These are phyloP conservation scores for Micrasema minimum DNA, from an alignment of 1,140 invertebrate genomes.

Conservation along the genomic window DNA sequence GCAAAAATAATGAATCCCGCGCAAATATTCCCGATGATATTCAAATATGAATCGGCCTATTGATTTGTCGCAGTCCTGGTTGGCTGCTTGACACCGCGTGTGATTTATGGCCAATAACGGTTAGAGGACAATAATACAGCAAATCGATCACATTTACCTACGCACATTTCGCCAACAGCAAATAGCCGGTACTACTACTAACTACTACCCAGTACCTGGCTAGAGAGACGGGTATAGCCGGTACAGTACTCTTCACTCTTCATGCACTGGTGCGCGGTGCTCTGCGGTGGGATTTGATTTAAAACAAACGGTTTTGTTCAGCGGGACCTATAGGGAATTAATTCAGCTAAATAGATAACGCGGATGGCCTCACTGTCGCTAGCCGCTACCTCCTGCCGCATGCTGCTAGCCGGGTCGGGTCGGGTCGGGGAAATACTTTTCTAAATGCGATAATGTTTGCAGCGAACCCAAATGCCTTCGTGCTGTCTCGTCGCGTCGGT, in stretches of 20 bases:
- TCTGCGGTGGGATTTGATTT: constrained; percentile 1
- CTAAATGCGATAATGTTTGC: not conserved
- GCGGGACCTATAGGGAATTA: not conserved
- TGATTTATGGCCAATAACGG: constrained; percentile 26
- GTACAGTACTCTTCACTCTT: not conserved
- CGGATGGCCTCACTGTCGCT: not conserved
- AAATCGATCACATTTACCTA: not conserved
- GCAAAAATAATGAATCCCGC: constrained; percentile 23
- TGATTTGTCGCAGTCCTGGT: constrained; percentile 15
- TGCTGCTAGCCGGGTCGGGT: no score
- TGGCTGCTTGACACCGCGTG: not conserved
- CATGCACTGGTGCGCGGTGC: not conserved
- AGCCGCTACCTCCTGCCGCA: not conserved
- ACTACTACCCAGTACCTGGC: no score
- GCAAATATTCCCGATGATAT: constrained; percentile 21
- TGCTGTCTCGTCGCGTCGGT: no score
- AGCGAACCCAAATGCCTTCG: not conserved
- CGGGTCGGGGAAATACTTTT: not conserved
- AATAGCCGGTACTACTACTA: constrained; percentile 15
- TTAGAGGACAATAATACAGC: constrained; percentile 18
- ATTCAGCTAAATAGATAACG: constrained; percentile 15
- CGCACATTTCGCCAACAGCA: constrained; percentile 1
- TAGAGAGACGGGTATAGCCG: not conserved
- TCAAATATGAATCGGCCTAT: constrained; percentile 31
- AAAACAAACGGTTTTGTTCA: constrained; percentile 5